phyloP scores from a whole-genome alignment of 2,797 vertebrate species.

The Cryptoblepharus egeriae region DNA sequence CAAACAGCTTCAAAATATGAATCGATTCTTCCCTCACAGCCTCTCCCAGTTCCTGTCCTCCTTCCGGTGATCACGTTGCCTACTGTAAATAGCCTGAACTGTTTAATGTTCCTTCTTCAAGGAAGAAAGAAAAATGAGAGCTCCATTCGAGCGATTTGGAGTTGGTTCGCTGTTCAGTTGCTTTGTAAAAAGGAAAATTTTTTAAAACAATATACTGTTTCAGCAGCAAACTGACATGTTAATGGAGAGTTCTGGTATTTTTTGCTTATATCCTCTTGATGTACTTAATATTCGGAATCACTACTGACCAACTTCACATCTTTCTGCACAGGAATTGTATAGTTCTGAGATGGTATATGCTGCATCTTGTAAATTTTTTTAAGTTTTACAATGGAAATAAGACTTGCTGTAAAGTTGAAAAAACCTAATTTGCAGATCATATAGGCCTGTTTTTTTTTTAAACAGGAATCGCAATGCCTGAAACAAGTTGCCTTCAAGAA shows the following conservation, averaged over 20 bases:
- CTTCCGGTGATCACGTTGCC: slow-evolving; percentile 28
- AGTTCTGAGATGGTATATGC: slow-evolving; percentile 60
- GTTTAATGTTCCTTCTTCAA: slow-evolving; percentile 4
- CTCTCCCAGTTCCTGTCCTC: slow-evolving; percentile 4
- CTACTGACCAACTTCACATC: slow-evolving; percentile 64
- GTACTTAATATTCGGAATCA: slow-evolving; percentile 64
- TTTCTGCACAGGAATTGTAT: slow-evolving; percentile 62
- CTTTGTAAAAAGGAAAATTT: slow-evolving; percentile 64
- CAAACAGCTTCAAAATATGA: neutral
- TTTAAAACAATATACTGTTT: slow-evolving; percentile 27
- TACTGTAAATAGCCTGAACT: slow-evolving; percentile 25
- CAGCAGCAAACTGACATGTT: slow-evolving; percentile 51
- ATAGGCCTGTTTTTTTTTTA: slow-evolving; percentile 29
- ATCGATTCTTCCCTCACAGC: rapidly evolving
- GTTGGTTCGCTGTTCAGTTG: slow-evolving; percentile 44
- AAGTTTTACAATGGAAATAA: slow-evolving; percentile 25
- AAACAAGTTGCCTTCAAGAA: slow-evolving; percentile 62
- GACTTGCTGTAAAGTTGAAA: slow-evolving; percentile 40
- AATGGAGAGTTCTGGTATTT: neutral
- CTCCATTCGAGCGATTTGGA: slow-evolving; percentile 43
- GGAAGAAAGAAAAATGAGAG: slow-evolving; percentile 23
- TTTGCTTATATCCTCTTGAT: slow-evolving; percentile 37
- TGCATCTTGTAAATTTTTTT: slow-evolving; percentile 49
- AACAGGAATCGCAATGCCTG: slow-evolving; percentile 47
- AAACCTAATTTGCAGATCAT: neutral